Evolutionary conservation across 2,797 vertebrate species (phyloP).

Genomic region (Eutrigla gurnardus): DNA sequence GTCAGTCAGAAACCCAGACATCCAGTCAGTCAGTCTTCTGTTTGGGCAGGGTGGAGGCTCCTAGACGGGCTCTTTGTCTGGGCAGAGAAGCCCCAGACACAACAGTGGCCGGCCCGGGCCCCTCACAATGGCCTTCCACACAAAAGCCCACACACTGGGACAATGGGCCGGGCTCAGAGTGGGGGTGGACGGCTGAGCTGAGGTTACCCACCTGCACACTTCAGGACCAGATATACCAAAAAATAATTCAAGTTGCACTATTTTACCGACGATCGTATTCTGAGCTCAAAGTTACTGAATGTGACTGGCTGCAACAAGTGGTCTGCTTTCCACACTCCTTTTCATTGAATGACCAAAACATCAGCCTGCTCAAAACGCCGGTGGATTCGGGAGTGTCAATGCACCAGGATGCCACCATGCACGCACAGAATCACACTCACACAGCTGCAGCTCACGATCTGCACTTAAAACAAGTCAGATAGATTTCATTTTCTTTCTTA

Average conservation of each 20-base stretch:
- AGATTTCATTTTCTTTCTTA: conserved; percentile 89
- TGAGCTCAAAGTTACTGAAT: conserved; percentile 39
- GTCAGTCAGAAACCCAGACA: conserved; percentile 48
- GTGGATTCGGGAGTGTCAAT: conserved; percentile 45
- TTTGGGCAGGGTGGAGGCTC: conserved; percentile 71
- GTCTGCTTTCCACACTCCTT: conserved; percentile 65
- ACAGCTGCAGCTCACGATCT: conserved; percentile 22
- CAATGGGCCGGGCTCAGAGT: conserved; percentile 75
- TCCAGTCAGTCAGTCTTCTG: conserved; percentile 63
- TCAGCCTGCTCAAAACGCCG: conserved; percentile 39
- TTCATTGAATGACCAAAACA: conserved; percentile 75
- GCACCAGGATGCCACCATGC: conserved; percentile 24
- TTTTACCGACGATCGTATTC: conserved; percentile 22
- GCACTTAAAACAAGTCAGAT: conserved; percentile 38
- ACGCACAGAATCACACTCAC: conserved; percentile 3
- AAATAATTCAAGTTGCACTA: conserved; percentile 19
- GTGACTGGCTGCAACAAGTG: conserved; percentile 70
- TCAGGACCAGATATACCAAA: conserved; percentile 58
- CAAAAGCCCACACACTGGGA: conserved; percentile 82
- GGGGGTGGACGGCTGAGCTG: conserved; percentile 72
- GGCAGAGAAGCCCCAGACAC: conserved; percentile 82
- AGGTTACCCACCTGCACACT: conserved; percentile 85
- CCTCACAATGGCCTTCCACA: conserved; percentile 78
- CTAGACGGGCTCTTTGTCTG: conserved; percentile 81
- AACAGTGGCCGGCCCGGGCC: conserved; percentile 79